Percentiles rank a stretch among this genome's conserved stretches.
These are phyloP conservation scores for Ceyx erithaca DNA, from an alignment of 2,797 vertebrate genomes.

Conservation along the genomic window DNA sequence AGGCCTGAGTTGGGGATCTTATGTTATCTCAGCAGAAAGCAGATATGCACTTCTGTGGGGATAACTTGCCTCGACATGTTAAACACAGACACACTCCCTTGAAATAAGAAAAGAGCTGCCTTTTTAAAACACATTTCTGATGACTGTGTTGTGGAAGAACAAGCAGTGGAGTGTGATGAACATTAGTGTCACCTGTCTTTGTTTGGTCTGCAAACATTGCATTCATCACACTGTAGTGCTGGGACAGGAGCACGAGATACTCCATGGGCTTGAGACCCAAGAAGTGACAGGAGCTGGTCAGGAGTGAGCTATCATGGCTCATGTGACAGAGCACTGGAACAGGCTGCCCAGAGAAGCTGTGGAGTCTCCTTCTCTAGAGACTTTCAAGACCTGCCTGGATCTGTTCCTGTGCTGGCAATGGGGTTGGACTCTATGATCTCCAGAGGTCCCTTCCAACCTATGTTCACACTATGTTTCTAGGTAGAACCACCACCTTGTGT, in stretches of 20 bases:
- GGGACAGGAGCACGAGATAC: neutral
- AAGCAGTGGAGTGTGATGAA: neutral
- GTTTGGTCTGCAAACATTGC: accelerated
- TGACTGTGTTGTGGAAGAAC: neutral
- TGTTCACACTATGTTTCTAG: too few species aligned
- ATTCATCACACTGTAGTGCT: neutral
- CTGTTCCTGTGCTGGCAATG: too few species aligned
- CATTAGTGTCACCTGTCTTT: accelerated
- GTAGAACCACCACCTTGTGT: neutral
- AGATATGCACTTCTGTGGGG: neutral
- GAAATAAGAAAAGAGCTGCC: neutral
- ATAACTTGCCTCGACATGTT: neutral
- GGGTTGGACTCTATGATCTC: too few species aligned
- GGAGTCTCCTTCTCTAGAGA: too few species aligned
- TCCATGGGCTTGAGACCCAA: neutral
- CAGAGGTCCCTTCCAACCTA: too few species aligned
- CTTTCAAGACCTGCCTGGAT: too few species aligned
- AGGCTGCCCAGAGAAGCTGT: too few species aligned
- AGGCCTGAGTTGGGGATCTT: neutral
- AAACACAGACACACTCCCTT: neutral
- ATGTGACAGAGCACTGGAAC: too few species aligned
- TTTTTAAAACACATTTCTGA: neutral
- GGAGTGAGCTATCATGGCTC: neutral
- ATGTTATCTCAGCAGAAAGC: neutral
- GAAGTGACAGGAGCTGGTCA: neutral